Conservation (phyloP, 2,113 vertebrate species). For the Semnornis frantzii region DNA sequence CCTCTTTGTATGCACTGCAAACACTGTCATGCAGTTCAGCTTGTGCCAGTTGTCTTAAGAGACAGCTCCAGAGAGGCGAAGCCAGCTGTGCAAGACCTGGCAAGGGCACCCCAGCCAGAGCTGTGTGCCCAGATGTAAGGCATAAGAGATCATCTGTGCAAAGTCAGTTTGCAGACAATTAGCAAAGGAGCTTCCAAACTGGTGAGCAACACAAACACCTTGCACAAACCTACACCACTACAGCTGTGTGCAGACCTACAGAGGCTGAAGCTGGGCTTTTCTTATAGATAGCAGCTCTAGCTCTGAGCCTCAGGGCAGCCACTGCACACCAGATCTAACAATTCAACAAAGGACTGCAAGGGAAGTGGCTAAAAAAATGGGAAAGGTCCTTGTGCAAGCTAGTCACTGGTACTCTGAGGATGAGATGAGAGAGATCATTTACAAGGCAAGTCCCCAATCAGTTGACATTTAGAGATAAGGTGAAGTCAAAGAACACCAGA, state of each 20-base stretch:
- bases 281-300: background rate
- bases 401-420: background rate
- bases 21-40: background rate
- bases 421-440: background rate
- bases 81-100: conserved; percentile 36
- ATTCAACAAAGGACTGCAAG: background rate
- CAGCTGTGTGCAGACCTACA: background rate
- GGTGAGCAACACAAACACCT: background rate
- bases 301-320: background rate
- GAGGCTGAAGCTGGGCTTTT: background rate
- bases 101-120: background rate
- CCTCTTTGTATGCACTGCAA: conserved; percentile 15
- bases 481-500: background rate
- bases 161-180: conserved; percentile 33
- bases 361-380: background rate
- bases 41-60: background rate
- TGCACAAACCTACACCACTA: background rate
- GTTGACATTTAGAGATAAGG: background rate
- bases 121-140: conserved; percentile 4
- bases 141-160: background rate
- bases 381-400: background rate
- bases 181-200: background rate
- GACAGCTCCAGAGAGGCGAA: conserved; percentile 17
- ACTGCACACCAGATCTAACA: background rate
- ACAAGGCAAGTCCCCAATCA: background rate